A percentile compares a stretch with the other conserved stretches of the same genome.
Conservation (phyloP, 2,888 invertebrate genomes). For the Acrobasis repandana region DNA sequence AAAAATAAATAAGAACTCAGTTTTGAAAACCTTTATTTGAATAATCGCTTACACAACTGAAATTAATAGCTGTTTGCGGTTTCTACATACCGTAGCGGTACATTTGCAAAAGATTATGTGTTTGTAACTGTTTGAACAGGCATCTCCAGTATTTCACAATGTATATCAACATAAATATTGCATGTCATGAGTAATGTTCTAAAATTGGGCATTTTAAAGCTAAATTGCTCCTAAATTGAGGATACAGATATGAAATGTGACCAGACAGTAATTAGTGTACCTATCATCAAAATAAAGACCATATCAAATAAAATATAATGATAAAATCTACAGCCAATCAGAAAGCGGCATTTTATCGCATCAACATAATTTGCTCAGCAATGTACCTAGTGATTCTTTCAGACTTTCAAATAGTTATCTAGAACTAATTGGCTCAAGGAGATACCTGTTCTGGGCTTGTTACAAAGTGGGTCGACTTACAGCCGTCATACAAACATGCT, state of each 20-base stretch:
- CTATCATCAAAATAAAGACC: neutral
- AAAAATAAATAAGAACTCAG: constrained; percentile 78
- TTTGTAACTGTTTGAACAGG: constrained; percentile 52
- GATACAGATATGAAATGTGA: neutral
- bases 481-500: constrained; percentile 52
- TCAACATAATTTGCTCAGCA: neutral
- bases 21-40: constrained; percentile 75
- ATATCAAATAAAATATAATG: neutral
- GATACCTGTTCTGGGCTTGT: constrained; percentile 65
- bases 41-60: constrained; percentile 67
- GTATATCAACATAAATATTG: constrained; percentile 1
- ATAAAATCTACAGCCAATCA: constrained; percentile 1
- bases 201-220: neutral
- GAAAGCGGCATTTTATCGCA: neutral
- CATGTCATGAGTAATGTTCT: neutral
- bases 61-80: constrained; percentile 48
- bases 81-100: constrained; percentile 60
- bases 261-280: neutral
- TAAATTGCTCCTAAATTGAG: neutral
- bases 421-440: constrained; percentile 45
- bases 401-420: neutral
- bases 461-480: constrained; percentile 62
- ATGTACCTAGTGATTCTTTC: neutral
- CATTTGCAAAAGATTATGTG: constrained; percentile 35
- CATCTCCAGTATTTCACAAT: constrained; percentile 52